Evolutionary conservation across 2,797 vertebrate species (phyloP).

Genomic region (Falco cherrug): DNA sequence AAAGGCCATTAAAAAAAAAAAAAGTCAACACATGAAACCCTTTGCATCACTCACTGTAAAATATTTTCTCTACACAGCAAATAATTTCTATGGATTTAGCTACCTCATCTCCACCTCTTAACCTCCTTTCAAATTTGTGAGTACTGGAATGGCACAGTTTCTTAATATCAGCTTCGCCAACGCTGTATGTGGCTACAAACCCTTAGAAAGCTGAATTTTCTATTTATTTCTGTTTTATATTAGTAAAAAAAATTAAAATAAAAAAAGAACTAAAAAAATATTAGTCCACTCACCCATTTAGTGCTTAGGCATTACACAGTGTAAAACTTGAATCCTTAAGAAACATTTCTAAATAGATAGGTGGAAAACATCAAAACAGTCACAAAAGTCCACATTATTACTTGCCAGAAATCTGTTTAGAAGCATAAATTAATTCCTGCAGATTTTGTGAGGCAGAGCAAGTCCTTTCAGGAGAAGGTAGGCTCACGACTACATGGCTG

Average conservation of each 20-base stretch:
- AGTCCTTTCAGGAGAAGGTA: neutral
- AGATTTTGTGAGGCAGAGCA: neutral
- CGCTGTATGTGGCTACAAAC: neutral
- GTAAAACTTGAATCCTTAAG: neutral
- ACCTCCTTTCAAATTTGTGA: neutral
- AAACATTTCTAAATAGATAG: neutral
- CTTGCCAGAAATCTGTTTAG: neutral
- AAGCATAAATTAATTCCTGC: neutral
- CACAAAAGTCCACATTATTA: neutral
- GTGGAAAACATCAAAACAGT: neutral
- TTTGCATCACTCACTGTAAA: neutral
- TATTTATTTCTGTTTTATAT: neutral
- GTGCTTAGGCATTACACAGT: neutral
- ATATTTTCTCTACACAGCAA: neutral
- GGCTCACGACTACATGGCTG: neutral
- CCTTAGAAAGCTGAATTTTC: neutral
- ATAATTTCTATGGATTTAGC: neutral
- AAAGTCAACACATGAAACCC: neutral
- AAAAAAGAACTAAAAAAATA: neutral
- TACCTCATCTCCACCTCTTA: neutral
- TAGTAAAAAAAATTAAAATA: neutral
- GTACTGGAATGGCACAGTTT: neutral
- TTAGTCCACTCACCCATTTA: neutral
- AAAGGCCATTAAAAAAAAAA: neutral
- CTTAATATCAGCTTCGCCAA: neutral